These are phyloP conservation scores for Pygoscelis adeliae DNA, from an alignment of 2,113 vertebrate species.

Conservation along the genomic window DNA sequence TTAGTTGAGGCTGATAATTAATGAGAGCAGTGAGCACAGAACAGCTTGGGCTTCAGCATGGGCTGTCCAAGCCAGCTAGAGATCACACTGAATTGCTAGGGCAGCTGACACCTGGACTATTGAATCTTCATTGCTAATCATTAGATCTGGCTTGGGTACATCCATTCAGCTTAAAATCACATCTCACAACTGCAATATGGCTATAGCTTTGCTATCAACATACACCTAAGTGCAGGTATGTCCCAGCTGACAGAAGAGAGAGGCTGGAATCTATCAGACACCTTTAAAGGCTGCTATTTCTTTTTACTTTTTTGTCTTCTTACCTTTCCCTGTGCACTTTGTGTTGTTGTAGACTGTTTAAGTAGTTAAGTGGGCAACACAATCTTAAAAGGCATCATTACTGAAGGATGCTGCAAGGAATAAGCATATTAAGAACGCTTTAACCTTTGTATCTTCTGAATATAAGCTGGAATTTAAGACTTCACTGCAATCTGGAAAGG, in stretches of 20 bases:
- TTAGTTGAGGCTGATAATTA: background rate
- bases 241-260: background rate
- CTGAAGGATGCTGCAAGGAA: background rate
- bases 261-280: background rate
- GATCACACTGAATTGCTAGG: background rate
- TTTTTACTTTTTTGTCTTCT: background rate
- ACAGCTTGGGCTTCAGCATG: background rate
- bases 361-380: background rate
- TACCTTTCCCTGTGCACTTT: background rate
- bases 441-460: background rate
- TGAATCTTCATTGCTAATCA: background rate
- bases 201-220: background rate
- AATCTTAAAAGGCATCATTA: background rate
- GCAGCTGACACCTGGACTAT: background rate
- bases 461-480: background rate
- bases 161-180: background rate
- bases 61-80: background rate
- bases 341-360: background rate
- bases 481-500: background rate
- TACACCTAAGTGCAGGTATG: background rate
- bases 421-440: background rate
- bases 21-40: background rate
- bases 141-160: background rate
- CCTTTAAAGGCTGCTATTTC: background rate
- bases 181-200: background rate